Evolutionary conservation across 2,797 vertebrate species (phyloP), one percentile per base, ranked within the genome.

Genomic region (Mastacembelus armatus): DNA sequence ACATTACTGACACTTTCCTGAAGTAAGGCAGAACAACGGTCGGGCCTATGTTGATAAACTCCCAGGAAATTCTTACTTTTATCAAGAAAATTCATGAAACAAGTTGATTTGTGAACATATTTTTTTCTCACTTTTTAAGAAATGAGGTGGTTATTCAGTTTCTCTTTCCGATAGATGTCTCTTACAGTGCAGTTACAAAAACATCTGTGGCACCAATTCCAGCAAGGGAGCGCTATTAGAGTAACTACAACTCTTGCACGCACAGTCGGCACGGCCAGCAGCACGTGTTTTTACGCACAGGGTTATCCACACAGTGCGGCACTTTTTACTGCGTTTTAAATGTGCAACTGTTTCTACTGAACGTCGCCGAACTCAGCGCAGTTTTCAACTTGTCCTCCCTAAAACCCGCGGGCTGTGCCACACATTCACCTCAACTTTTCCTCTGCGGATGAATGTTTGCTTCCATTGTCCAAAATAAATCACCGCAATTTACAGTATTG

Each of bases 261-360:
- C 72, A 65, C 62, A 75, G 52, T 62, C 60, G 1, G 66, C 66
- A 71, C 67, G 54, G 70, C 77, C 80, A 73, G 45, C 42, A 80
- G 77, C 90, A 91, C 83, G 88, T 91, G 88, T 87, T 85, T 89
- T 87, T 90, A 90, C 84, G 72, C 83, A 87, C 81, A 55, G 43
- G 73, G 36, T 80, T 66, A 52, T 51, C 52, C 59, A 35, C 58
- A 50, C 40, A 2, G 24, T 12, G 62, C 45, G 7, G 58, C 24
- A 65, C 54, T 27, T 66, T 69, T 24, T 22, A 14, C 8, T 15
- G 59, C 7, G 3, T 62, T 44, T 72, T 54, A 7, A 40, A 56
- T 7, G 32, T 18, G 35, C 30, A 67, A 2, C 38, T 56, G 30
- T 42, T 55, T 2, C 4, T 1, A 8, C 24, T 21, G 39, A 48